Evolutionary conservation across 2,113 vertebrate genomes (phyloP).

Genomic region (Eublepharis macularius): DNA sequence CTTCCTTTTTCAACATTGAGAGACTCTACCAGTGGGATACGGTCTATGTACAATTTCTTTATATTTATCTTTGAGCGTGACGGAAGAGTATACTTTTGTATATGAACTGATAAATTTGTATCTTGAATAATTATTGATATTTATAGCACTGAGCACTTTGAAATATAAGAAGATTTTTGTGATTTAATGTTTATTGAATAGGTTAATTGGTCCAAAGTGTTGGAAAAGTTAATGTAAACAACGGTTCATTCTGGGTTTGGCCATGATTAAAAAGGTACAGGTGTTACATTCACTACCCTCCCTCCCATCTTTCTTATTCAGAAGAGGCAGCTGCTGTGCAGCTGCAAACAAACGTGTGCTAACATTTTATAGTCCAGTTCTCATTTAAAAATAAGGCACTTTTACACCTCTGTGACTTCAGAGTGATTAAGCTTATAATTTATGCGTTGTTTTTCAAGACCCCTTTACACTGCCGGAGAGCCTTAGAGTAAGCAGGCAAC

Average conservation of each 20-base stretch:
- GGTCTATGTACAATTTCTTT: too few relatives aligned
- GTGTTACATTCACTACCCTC: not conserved
- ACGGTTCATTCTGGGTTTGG: fast-evolving
- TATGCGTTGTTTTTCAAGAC: not conserved
- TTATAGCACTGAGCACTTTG: too few relatives aligned
- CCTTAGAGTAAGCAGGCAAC: not conserved
- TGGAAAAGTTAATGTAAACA: not conserved
- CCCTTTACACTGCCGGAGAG: not conserved
- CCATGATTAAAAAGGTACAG: not conserved
- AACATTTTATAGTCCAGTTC: not conserved
- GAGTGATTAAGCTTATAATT: not conserved
- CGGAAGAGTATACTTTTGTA: too few relatives aligned
- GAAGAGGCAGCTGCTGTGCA: not conserved
- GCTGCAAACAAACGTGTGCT: not conserved
- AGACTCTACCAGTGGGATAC: too few relatives aligned
- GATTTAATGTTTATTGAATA: too few relatives aligned
- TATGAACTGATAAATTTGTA: too few relatives aligned
- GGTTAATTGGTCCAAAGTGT: too few relatives aligned
- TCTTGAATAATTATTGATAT: too few relatives aligned
- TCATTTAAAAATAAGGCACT: not conserved
- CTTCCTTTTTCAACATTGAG: too few relatives aligned
- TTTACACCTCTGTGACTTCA: not conserved
- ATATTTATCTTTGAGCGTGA: too few relatives aligned
- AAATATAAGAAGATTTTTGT: too few relatives aligned
- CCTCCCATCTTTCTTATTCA: not conserved